These are phyloP conservation scores for Cygnus buccinator DNA, from an alignment of 2,113 vertebrate genomes.

Conservation along the genomic window DNA sequence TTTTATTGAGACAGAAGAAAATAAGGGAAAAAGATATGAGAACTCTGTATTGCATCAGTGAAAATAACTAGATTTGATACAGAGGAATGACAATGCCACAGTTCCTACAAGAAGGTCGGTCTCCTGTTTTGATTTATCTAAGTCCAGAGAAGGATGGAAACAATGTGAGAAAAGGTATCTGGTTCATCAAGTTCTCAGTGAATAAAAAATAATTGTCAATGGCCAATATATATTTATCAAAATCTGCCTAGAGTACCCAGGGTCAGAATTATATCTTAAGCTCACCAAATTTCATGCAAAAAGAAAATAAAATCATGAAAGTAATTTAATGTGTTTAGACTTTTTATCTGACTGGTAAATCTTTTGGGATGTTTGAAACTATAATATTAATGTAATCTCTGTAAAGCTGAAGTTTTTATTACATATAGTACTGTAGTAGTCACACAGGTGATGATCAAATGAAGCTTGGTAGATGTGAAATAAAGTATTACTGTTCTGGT, in stretches of 20 bases:
- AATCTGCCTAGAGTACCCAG: neutral
- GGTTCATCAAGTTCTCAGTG: neutral
- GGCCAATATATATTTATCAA: slow-evolving; percentile 25
- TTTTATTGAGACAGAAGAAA: neutral
- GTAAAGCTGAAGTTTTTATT: slow-evolving; percentile 30
- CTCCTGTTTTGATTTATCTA: neutral
- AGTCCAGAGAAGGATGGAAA: neutral
- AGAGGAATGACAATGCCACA: neutral
- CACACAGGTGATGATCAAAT: neutral
- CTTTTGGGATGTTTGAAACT: slow-evolving; percentile 33
- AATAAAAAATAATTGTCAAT: neutral
- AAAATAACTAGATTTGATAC: neutral
- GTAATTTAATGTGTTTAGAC: slow-evolving; percentile 26
- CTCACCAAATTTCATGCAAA: slow-evolving; percentile 1
- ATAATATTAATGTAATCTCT: slow-evolving; percentile 37
- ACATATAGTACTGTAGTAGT: neutral
- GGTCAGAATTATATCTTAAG: neutral
- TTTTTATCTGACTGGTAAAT: slow-evolving; percentile 34
- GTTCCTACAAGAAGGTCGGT: neutral
- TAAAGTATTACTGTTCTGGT: neutral
- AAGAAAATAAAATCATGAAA: slow-evolving; percentile 7
- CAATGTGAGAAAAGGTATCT: neutral
- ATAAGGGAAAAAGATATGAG: neutral
- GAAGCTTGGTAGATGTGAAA: neutral
- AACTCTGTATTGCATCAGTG: neutral